These are phyloP conservation scores for Dicyrtomina minuta DNA, from an alignment of 2,888 invertebrate genomes.

Conservation along the genomic window DNA sequence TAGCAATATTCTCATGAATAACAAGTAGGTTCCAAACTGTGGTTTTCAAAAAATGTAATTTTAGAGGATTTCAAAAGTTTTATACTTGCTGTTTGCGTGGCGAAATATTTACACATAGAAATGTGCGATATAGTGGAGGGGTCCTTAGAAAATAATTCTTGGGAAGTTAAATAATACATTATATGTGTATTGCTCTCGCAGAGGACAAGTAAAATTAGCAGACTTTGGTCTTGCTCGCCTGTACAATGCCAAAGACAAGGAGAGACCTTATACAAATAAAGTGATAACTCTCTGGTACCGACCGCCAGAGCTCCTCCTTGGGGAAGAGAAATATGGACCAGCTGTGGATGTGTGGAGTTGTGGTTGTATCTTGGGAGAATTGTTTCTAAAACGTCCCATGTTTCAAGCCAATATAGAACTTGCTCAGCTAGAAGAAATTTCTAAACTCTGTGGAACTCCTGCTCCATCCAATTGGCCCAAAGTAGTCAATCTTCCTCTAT, in stretches of 20 bases:
- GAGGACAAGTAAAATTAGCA: constrained; percentile 96
- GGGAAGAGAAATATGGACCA: constrained; percentile 96
- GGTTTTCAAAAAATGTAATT: not conserved
- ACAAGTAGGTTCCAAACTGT: constrained; percentile 68
- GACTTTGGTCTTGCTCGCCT: constrained; percentile 96
- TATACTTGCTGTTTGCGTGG: too few species aligned
- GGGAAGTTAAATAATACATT: too few species aligned
- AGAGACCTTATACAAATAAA: constrained; percentile 96
- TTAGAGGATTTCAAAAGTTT: not conserved
- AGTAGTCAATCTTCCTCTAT: constrained; percentile 88
- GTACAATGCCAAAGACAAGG: constrained; percentile 91
- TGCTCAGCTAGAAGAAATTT: constrained; percentile 91
- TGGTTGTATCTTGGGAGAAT: constrained; percentile 97
- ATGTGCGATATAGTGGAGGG: too few species aligned
- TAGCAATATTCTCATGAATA: constrained; percentile 98
- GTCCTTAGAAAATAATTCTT: too few species aligned
- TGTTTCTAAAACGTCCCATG: constrained; percentile 92
- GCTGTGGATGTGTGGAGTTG: constrained; percentile 99
- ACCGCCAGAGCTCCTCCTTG: constrained; percentile 92
- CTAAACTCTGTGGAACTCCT: constrained; percentile 91
- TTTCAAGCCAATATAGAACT: constrained; percentile 92
- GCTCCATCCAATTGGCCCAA: constrained; percentile 95
- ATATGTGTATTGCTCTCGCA: constrained; percentile 57
- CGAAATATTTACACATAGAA: too few species aligned
- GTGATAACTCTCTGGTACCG: constrained; percentile 99